Conservation (phyloP, 1,140 invertebrate genomes). For the Linepithema humile region DNA sequence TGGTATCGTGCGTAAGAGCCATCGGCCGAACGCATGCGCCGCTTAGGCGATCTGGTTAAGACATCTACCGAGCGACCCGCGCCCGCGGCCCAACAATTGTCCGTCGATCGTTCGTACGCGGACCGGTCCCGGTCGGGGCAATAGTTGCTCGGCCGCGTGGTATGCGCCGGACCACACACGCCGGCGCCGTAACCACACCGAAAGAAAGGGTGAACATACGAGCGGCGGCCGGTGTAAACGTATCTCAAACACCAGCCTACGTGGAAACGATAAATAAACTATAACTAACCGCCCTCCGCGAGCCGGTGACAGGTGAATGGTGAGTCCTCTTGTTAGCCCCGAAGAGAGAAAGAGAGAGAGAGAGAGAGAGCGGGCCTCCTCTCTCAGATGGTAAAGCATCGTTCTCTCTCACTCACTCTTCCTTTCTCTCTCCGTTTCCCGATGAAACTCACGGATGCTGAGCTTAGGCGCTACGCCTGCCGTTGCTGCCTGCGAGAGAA, state of each 20-base stretch:
- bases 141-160: conserved; percentile 72
- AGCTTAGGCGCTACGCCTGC: conserved; percentile 1
- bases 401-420: neutral
- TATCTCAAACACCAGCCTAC: conserved; percentile 79
- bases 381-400: conserved; percentile 13
- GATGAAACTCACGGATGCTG: neutral
- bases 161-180: conserved; percentile 80
- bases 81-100: conserved; percentile 54
- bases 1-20: conserved; percentile 58
- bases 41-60: conserved; percentile 78
- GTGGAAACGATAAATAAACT: conserved; percentile 84
- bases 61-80: conserved; percentile 71
- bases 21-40: conserved; percentile 67
- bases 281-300: conserved; percentile 82
- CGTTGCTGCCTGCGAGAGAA: conserved; percentile 17
- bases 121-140: conserved; percentile 52
- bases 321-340: conserved; percentile 82
- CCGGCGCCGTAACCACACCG: conserved; percentile 76
- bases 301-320: conserved; percentile 82
- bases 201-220: conserved; percentile 76
- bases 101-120: conserved; percentile 29
- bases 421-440: neutral
- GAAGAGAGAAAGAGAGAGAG: conserved; percentile 44
- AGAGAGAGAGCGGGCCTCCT: conserved; percentile 9
- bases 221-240: conserved; percentile 77